Evolutionary conservation across 2,888 invertebrate species (phyloP).

Genomic region (Aplocera efformata): DNA sequence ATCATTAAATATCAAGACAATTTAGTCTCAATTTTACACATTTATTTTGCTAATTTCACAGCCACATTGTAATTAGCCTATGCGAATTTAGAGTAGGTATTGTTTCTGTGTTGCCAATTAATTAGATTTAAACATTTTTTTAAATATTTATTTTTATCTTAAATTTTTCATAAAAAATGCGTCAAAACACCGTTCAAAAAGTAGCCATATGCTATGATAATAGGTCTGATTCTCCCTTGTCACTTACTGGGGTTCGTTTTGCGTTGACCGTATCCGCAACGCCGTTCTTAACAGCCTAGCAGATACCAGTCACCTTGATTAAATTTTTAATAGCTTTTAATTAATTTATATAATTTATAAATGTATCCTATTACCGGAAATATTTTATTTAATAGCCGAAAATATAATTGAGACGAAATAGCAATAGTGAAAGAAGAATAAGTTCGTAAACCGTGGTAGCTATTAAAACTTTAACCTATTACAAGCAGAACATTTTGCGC

Average conservation of each 20-base stretch:
- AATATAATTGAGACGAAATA: slow-evolving; percentile 11
- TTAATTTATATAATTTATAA: slow-evolving; percentile 7
- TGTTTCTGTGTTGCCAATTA: slow-evolving; percentile 79
- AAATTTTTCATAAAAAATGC: slow-evolving; percentile 70
- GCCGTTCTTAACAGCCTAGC: slow-evolving; percentile 48
- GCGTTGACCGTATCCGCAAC: slow-evolving; percentile 50
- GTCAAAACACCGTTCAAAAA: slow-evolving; percentile 79
- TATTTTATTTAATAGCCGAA: slow-evolving; percentile 21
- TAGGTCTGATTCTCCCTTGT: slow-evolving; percentile 67
- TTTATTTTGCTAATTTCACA: slow-evolving; percentile 80
- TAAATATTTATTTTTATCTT: slow-evolving; percentile 44
- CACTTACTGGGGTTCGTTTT: slow-evolving; percentile 63
- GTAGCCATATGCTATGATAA: slow-evolving; percentile 75
- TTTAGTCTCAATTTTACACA: slow-evolving; percentile 21
- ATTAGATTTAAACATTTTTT: slow-evolving; percentile 52
- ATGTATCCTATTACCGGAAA: slow-evolving; percentile 11
- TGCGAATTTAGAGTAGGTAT: slow-evolving; percentile 78
- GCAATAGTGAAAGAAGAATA: slow-evolving; percentile 3
- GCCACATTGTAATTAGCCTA: slow-evolving; percentile 81
- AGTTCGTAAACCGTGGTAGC: slow-evolving; percentile 13
- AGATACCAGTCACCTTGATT: slow-evolving; percentile 40
- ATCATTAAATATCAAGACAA: slow-evolving; percentile 39
- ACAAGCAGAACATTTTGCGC: slow-evolving; percentile 41
- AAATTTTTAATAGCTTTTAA: slow-evolving; percentile 38
- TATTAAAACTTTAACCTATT: slow-evolving; percentile 30